Evolutionary conservation across 2,113 vertebrate species (phyloP).

Genomic region (Alectura lathami): DNA sequence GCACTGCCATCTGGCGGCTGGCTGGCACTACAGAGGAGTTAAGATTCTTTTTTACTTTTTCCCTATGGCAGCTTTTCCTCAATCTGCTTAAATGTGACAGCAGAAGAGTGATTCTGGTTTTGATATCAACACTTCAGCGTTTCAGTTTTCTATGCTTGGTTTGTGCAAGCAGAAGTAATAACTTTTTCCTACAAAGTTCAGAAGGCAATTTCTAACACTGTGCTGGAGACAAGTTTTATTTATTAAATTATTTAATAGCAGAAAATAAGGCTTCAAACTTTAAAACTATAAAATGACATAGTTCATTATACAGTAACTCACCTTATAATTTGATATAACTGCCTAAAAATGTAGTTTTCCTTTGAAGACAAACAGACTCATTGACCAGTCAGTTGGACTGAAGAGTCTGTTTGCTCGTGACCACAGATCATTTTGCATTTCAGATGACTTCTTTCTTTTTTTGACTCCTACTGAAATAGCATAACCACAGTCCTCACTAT

Average conservation of each 20-base stretch:
- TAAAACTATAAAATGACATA: not conserved
- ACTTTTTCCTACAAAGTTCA: not conserved
- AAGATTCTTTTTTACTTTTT: not conserved
- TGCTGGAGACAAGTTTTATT: not conserved
- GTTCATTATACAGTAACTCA: not conserved
- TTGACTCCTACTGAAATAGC: not conserved
- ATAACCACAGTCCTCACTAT: not conserved
- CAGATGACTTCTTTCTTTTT: not conserved
- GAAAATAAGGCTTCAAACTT: not conserved
- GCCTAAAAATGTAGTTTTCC: not conserved
- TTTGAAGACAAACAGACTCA: not conserved
- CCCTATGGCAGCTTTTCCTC: not conserved
- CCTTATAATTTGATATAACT: not conserved
- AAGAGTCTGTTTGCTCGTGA: not conserved
- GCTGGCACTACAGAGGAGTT: not conserved
- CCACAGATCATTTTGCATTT: fast-evolving
- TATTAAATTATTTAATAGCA: not conserved
- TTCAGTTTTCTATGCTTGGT: not conserved
- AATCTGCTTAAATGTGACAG: fast-evolving
- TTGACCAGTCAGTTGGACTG: not conserved
- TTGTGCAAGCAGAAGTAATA: not conserved
- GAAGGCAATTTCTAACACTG: not conserved
- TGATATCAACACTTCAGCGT: not conserved
- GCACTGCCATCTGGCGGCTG: not conserved
- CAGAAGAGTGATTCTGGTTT: not conserved